Conservation (phyloP, 2,797 vertebrate genomes). For the Passerculus sandwichensis region DNA sequence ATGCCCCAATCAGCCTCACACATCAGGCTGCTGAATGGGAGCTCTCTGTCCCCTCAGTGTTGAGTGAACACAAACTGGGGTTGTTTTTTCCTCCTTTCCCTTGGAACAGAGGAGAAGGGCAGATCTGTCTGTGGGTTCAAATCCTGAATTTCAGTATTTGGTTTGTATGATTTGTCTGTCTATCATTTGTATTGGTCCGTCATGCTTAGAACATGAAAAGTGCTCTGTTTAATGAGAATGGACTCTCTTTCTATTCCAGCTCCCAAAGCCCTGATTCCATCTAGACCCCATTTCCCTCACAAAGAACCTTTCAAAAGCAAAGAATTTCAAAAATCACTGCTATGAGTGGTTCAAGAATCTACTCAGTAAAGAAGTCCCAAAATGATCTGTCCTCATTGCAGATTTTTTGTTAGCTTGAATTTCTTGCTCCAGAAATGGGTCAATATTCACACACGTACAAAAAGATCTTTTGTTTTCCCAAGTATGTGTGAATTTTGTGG, state of each 20-base stretch:
- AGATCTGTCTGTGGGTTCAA: background rate
- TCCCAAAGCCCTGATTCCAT: background rate
- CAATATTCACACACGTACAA: slow-evolving; percentile 8
- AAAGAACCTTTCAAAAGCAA: slow-evolving; percentile 67
- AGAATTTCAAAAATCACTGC: slow-evolving; percentile 61
- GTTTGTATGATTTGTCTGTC: background rate
- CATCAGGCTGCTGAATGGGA: background rate
- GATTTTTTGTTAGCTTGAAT: slow-evolving; percentile 15
- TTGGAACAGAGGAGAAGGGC: background rate
- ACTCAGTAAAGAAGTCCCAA: background rate
- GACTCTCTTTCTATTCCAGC: background rate
- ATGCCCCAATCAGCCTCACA: rapidly evolving
- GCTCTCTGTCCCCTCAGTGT: background rate
- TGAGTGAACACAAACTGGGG: background rate
- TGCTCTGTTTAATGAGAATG: background rate
- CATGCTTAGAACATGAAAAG: background rate
- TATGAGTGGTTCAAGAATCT: slow-evolving; percentile 22
- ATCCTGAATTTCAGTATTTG: background rate
- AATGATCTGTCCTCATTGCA: background rate
- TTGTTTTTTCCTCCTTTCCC: background rate
- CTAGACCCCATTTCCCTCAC: slow-evolving; percentile 28
- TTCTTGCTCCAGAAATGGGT: background rate
- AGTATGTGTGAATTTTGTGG: slow-evolving; percentile 46
- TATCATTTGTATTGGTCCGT: background rate
- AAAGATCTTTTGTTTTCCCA: slow-evolving; percentile 53